Base-by-base conservation (phyloP, 2,888 invertebrate species). In the Cabera pusaria region DNA sequence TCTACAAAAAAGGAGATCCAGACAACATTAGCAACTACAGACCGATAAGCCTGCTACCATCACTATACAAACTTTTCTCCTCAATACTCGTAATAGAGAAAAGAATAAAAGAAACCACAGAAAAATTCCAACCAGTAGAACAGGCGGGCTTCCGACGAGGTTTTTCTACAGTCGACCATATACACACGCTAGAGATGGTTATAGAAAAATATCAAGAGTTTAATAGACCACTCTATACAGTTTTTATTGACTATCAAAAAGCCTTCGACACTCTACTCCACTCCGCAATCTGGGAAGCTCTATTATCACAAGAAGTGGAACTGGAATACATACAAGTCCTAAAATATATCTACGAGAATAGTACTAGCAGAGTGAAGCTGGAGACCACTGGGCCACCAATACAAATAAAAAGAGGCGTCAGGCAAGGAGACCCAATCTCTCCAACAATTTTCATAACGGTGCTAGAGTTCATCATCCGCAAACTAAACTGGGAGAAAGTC, bases 181-280 rank as follows among this genome's bases (percentile, higher is more conserved):
- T 48, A 22, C 42, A 45, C 8, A 14, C 32, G 0, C 1, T 49
- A n/a, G 34, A 46, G 17, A 21, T 37, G 20, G 3, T 44, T 0
- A 44, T 49, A 20, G 46, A 49, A 26, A 49, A 49, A 33, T 52
- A 40, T 14, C 18, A 16, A 18, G 46, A 48, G n/a, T 18, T 14
- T 4, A 12, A 12, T 4, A 24, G 24, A 14, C 24, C 24, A 28
- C 11, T 27, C 18, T 27, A 27, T n/a, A 1, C 9, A 1, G 27
- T n/a, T 3, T 27, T 18, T 17, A 27, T 28, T 4, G 24, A 24
- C 12, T 24, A 24, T 14, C 12, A 24, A 20, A 29, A 29, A 14
- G 21, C 29, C 1, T 29, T 29, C 6, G 21, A 45, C 6, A 5
- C 19, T 19, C 19, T 19, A n/a, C 5, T 19, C 19, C 19, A 19